These are phyloP conservation scores for Onychorhynchus coronatus DNA, from an alignment of 2,113 vertebrate genomes.

Conservation along the genomic window DNA sequence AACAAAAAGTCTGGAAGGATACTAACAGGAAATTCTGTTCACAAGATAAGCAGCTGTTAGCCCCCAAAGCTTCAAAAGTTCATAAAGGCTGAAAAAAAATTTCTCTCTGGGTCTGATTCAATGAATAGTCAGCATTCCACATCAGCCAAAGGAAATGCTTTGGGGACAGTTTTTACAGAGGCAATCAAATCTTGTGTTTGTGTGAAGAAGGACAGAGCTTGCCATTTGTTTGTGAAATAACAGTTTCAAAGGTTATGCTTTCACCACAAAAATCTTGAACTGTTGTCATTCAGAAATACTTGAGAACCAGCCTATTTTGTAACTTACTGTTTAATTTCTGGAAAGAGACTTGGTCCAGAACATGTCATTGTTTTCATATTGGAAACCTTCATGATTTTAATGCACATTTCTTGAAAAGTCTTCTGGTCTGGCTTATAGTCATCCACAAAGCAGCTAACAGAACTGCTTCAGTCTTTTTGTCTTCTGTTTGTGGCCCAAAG, in stretches of 20 bases:
- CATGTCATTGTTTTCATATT: not conserved
- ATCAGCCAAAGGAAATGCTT: slow-evolving; percentile 71
- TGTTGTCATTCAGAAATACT: not conserved
- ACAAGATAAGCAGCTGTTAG: slow-evolving; percentile 79
- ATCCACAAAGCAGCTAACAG: not conserved
- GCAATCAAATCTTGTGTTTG: slow-evolving; percentile 53
- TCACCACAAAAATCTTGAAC: slow-evolving; percentile 45
- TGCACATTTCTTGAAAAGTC: not conserved
- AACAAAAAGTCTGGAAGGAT: slow-evolving; percentile 68
- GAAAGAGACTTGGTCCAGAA: not conserved
- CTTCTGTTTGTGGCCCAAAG: not conserved
- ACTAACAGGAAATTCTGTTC: slow-evolving; percentile 80
- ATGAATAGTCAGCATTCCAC: slow-evolving; percentile 77
- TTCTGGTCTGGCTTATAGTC: not conserved
- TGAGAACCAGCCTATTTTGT: not conserved
- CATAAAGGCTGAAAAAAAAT: slow-evolving; percentile 39
- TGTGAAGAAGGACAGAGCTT: slow-evolving; percentile 33
- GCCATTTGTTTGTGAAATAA: slow-evolving; percentile 30
- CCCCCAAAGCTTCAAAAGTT: slow-evolving; percentile 64
- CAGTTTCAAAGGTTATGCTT: slow-evolving; percentile 34
- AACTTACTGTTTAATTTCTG: not conserved
- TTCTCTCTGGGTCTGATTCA: slow-evolving; percentile 47
- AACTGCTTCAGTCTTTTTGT: not conserved
- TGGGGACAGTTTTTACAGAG: slow-evolving; percentile 65
- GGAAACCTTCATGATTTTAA: not conserved